Evolutionary conservation across 2,797 vertebrate genomes (phyloP), one percentile per base, ranked within the genome.

Genomic region (Phrynocephalus vlangalii): DNA sequence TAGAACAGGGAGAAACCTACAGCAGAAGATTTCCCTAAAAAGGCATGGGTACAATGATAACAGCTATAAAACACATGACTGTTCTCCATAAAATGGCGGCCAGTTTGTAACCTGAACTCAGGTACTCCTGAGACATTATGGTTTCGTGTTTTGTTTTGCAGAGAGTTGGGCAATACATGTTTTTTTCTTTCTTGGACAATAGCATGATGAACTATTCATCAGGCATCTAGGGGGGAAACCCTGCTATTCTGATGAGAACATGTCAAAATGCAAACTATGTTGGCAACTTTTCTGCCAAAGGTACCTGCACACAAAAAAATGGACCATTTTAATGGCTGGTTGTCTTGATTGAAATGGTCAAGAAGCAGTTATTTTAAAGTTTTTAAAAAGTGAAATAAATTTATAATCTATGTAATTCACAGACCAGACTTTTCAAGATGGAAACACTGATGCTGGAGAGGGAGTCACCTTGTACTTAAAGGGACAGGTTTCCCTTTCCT

Each of bases 401-500:
- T 94, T 87, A 66, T 92, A 28, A 67, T 85, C 87, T 0, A 89
- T 24, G 3, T 56, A 0, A 3, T 90, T 92, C 63, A 15, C 28
- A 56, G 48, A 1, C 0, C 68, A 20, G 0, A 71, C 44, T 0
- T 3, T 87, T 50, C 0, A 84, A 50, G 76, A 84, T 79, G 83
- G 86, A 85, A 81, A 0, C 48, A 76, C 71, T 33, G 87, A 83
- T 2, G 38, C 13, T 88, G 90, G 28, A 92, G 86, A 92, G 90
- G 90, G 86, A 90, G 90, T 89, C 87, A 16, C 70, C 82, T 60
- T 94, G 86, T 90, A 91, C 75, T 86, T 86, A 92, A 91, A 94
- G 87, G 82, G 71, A 3, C 85, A 79, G 4, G 38, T 0, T 68
- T 71, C 63, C 52, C 6, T 24, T 50, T 68, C 3, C 8, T 88